Evolutionary conservation across 2,113 vertebrate genomes (phyloP).

Genomic region (Conger conger): DNA sequence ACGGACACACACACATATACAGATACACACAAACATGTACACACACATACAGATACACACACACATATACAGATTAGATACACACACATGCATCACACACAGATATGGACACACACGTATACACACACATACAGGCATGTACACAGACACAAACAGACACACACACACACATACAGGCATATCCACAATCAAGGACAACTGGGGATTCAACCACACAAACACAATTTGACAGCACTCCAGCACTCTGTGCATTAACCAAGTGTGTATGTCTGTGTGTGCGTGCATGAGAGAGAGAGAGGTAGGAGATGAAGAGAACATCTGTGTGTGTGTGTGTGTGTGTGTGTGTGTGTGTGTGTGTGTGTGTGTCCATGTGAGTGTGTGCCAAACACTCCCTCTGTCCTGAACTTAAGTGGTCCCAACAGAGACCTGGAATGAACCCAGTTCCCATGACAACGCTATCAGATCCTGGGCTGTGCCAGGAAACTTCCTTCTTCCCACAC

Average conservation of each 20-base stretch:
- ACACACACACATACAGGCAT: background rate
- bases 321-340: too few species aligned
- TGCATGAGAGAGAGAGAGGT: too few species aligned
- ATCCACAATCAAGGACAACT: too few species aligned
- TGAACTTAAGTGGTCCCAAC: background rate
- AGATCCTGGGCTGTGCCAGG: background rate
- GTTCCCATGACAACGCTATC: background rate
- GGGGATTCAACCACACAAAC: background rate
- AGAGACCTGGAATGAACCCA: background rate
- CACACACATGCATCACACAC: background rate
- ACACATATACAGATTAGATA: too few species aligned
- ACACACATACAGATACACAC: background rate
- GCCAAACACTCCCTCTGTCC: background rate
- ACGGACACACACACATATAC: background rate
- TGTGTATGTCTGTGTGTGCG: too few species aligned
- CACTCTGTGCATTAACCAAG: background rate
- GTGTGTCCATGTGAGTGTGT: too few species aligned
- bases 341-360: too few species aligned
- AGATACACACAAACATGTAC: background rate
- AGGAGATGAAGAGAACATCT: too few species aligned
- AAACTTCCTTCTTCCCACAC: background rate
- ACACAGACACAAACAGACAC: background rate
- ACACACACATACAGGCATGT: too few species aligned
- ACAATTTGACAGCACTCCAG: too few species aligned
- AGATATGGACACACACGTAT: background rate